Evolutionary conservation across 2,888 invertebrate genomes (phyloP).

Genomic region (Thera obeliscata): DNA sequence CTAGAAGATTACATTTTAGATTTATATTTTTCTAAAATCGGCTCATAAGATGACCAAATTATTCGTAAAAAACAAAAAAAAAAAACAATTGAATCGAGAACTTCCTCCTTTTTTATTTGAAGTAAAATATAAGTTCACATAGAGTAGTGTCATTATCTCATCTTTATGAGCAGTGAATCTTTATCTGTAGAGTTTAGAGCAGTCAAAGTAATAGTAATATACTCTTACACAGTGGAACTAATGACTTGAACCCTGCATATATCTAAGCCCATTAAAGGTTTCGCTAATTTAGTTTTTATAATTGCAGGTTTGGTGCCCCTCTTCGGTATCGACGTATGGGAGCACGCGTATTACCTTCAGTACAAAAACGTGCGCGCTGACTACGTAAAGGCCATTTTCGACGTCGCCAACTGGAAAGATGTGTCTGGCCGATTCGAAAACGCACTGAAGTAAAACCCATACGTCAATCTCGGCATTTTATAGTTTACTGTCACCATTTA

Average conservation of each 20-base stretch:
- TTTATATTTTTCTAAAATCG: too few relatives aligned
- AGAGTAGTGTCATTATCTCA: conserved; percentile 11
- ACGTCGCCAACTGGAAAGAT: conserved; percentile 97
- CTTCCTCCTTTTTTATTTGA: too few relatives aligned
- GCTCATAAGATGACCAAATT: too few relatives aligned
- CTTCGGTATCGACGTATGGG: conserved; percentile 99
- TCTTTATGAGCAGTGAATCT: conserved; percentile 21
- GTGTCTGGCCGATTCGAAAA: conserved; percentile 89
- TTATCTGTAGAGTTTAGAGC: conserved; percentile 6
- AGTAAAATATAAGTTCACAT: not conserved
- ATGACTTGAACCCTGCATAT: not conserved
- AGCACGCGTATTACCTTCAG: conserved; percentile 99
- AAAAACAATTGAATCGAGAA: too few relatives aligned
- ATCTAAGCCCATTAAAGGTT: too few relatives aligned
- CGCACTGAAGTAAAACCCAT: conserved; percentile 72
- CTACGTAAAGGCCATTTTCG: conserved; percentile 98
- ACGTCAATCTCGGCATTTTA: conserved; percentile 49
- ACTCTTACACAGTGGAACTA: conserved; percentile 13
- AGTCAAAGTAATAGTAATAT: not conserved
- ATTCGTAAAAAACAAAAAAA: too few relatives aligned
- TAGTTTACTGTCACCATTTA: conserved; percentile 41
- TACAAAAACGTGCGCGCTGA: conserved; percentile 99
- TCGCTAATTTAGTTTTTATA: not conserved
- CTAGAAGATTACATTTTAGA: too few relatives aligned
- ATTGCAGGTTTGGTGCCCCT: conserved; percentile 90